Percentiles rank a stretch among this genome's conserved stretches.
phyloP scores from a whole-genome alignment of 2,888 invertebrate species.

The Apodemia duryi region DNA sequence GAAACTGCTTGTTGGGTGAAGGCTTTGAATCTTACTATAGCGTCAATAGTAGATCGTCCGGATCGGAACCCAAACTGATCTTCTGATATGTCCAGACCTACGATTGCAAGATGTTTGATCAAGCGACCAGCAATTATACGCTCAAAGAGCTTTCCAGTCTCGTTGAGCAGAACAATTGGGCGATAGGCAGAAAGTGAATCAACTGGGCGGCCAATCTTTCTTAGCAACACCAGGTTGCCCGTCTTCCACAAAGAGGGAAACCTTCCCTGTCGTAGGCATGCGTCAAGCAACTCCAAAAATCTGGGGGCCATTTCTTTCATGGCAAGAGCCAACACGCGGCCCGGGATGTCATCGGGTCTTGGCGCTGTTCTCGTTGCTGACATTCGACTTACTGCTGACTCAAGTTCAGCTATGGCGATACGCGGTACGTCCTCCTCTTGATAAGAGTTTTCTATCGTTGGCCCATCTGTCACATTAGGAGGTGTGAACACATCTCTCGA shows the following conservation, averaged over 20 bases:
- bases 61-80: not conserved
- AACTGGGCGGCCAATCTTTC: not conserved
- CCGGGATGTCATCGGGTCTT: slow-evolving; percentile 18
- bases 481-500: not conserved
- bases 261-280: slow-evolving; percentile 2
- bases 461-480: not conserved
- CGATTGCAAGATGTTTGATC: not conserved
- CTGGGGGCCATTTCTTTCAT: slow-evolving; percentile 6
- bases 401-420: not conserved
- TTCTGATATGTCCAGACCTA: not conserved
- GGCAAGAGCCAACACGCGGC: slow-evolving; percentile 1
- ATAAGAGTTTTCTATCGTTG: not conserved
- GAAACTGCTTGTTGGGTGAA: not conserved
- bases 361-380: slow-evolving; percentile 17
- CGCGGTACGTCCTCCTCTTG: not conserved
- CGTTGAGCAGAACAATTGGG: slow-evolving; percentile 3
- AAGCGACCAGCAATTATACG: not conserved
- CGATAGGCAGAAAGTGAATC: not conserved
- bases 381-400: not conserved
- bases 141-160: slow-evolving; percentile 1
- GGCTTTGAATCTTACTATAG: not conserved
- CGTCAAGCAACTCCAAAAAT: not conserved
- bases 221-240: not conserved
- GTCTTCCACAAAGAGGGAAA: slow-evolving; percentile 15
- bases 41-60: not conserved